Percentiles rank a stretch among this genome's conserved stretches.
Conservation (phyloP, 2,888 invertebrate genomes). For the Amitus sp. region DNA sequence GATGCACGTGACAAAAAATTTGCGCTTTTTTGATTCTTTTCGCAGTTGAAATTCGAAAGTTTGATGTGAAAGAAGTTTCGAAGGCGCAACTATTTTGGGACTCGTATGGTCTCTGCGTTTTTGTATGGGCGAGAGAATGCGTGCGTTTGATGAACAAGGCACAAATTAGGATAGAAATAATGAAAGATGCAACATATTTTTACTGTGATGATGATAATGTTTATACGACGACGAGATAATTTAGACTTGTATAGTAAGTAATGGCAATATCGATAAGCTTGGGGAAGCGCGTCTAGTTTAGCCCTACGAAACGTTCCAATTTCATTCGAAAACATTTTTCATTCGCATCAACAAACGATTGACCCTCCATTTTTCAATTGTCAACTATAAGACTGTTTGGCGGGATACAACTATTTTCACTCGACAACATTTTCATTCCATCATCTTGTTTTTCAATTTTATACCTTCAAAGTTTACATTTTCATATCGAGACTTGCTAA, state of each 20-base stretch:
- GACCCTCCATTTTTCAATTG: slow-evolving; percentile 32
- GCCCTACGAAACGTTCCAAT: slow-evolving; percentile 45
- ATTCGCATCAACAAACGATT: slow-evolving; percentile 27
- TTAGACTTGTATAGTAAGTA: slow-evolving; percentile 58
- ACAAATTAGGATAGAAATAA: slow-evolving; percentile 47
- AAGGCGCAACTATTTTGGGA: background rate
- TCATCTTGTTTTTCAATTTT: background rate
- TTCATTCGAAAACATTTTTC: slow-evolving; percentile 14
- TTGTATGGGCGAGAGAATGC: slow-evolving; percentile 27
- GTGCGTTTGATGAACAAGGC: slow-evolving; percentile 41
- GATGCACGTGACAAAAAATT: no score
- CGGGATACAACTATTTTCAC: slow-evolving; percentile 35
- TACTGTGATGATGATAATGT: slow-evolving; percentile 67
- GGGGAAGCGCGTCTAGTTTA: slow-evolving; percentile 32
- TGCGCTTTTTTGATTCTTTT: no score
- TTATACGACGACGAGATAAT: slow-evolving; percentile 62
- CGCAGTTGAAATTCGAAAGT: no score
- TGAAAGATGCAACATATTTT: slow-evolving; percentile 59
- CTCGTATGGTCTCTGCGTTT: slow-evolving; percentile 15
- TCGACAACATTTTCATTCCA: background rate
- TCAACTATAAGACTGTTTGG: slow-evolving; percentile 58
- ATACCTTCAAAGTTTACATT: slow-evolving; percentile 19
- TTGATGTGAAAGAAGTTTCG: no score
- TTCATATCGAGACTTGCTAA: slow-evolving; percentile 37
- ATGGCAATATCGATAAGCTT: slow-evolving; percentile 53